Conservation (phyloP, 2,113 vertebrate genomes). For the Corvus hawaiiensis region DNA sequence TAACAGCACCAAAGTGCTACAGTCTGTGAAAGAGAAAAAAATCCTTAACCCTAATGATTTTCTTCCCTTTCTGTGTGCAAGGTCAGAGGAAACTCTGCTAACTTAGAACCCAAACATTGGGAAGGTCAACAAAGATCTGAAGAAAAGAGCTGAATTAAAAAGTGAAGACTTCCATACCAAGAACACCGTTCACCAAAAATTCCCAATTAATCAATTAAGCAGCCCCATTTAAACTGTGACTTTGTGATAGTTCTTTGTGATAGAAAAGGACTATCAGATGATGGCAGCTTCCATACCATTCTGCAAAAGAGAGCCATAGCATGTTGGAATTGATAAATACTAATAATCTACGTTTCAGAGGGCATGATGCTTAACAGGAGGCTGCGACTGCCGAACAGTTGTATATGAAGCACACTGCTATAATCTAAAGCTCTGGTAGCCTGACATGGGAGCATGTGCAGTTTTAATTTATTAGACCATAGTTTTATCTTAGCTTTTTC, state of each 20-base stretch:
- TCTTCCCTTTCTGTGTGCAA: neutral
- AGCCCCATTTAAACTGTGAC: neutral
- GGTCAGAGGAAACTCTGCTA: neutral
- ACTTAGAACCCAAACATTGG: neutral
- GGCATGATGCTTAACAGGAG: neutral
- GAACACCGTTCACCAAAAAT: neutral
- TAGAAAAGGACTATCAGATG: neutral
- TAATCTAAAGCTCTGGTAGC: neutral
- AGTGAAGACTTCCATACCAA: neutral
- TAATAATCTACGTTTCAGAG: neutral
- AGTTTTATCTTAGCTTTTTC: neutral
- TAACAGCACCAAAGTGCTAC: neutral
- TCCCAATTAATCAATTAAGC: neutral
- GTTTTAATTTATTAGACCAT: neutral
- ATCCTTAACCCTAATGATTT: neutral
- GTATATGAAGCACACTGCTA: neutral
- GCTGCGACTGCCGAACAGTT: neutral
- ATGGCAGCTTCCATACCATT: neutral
- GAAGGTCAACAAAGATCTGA: neutral
- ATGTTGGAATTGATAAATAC: neutral
- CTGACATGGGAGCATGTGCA: neutral
- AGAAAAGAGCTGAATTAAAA: neutral
- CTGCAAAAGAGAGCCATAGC: neutral
- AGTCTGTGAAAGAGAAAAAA: neutral
- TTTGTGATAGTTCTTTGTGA: neutral